phyloP scores from a whole-genome alignment of 2,888 invertebrate species.

The Athalia cordata region DNA sequence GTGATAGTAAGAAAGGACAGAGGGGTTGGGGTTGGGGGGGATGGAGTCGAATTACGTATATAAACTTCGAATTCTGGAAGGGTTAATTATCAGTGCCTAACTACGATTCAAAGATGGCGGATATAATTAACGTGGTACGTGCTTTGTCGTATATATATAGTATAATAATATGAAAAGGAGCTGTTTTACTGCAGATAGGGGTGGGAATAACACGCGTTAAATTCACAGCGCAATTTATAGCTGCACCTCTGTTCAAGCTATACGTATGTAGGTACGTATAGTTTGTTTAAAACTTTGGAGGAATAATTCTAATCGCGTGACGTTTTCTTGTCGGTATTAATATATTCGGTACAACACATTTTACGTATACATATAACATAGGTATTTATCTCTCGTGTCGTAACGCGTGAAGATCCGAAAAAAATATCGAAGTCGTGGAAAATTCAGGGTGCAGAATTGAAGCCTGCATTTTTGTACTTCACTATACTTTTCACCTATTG shows the following conservation, averaged over 20 bases:
- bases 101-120: not conserved
- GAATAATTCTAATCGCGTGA: constrained; percentile 28
- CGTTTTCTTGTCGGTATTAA: not conserved
- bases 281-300: not conserved
- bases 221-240: constrained; percentile 2
- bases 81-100: not conserved
- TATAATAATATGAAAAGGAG: too few species aligned
- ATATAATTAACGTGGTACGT: constrained; percentile 1
- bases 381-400: too few species aligned
- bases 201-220: not conserved
- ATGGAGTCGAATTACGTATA: not conserved
- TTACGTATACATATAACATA: too few species aligned
- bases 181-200: too few species aligned
- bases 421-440: too few species aligned
- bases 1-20: too few species aligned
- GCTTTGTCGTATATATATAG: not conserved
- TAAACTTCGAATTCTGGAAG: not conserved
- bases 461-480: too few species aligned
- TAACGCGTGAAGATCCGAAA: too few species aligned
- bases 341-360: not conserved
- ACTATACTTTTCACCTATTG: not conserved
- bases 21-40: too few species aligned
- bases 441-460: not conserved
- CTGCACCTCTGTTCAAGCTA: not conserved
- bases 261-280: not conserved